phyloP scores from a whole-genome alignment of 2,113 vertebrate genomes.

The Gymnocephalus cernua region DNA sequence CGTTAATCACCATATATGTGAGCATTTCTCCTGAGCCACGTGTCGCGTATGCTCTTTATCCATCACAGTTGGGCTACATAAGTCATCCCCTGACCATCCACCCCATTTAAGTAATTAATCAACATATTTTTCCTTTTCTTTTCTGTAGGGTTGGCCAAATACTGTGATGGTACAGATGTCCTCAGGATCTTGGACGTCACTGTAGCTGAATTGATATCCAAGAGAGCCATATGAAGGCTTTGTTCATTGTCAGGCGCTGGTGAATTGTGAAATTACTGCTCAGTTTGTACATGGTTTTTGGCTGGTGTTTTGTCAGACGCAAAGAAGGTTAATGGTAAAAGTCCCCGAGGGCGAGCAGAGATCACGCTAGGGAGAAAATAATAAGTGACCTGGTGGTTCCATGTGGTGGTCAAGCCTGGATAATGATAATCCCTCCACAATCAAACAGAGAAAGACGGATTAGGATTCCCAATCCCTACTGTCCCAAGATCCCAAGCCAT shows the following conservation, averaged over 20 bases:
- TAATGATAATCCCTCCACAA: conserved; percentile 54
- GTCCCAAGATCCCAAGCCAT: conserved; percentile 58
- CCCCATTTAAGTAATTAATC: conserved; percentile 69
- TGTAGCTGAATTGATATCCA: conserved; percentile 20
- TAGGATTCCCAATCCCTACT: conserved; percentile 57
- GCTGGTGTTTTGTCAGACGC: not conserved
- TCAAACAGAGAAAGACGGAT: conserved; percentile 53
- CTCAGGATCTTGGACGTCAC: conserved; percentile 21
- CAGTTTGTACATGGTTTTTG: conserved; percentile 2
- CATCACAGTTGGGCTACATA: conserved; percentile 51
- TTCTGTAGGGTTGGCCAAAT: conserved; percentile 17
- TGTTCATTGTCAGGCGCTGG: not conserved
- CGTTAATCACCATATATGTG: conserved; percentile 37
- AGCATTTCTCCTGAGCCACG: conserved; percentile 21
- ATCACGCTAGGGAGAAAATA: conserved; percentile 7
- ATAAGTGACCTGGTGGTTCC: conserved; percentile 24
- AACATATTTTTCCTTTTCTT: conserved; percentile 35
- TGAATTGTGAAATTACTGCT: not conserved
- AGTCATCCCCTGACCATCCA: conserved; percentile 25
- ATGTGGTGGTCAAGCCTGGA: conserved; percentile 51
- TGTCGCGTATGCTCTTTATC: conserved; percentile 30
- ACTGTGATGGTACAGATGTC: conserved; percentile 55
- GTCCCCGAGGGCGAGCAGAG: conserved; percentile 9
- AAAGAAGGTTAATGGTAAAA: conserved; percentile 39
- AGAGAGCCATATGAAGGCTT: conserved; percentile 5